These are phyloP conservation scores for Thamnophis elegans DNA, from an alignment of 2,797 vertebrate species.

Conservation along the genomic window DNA sequence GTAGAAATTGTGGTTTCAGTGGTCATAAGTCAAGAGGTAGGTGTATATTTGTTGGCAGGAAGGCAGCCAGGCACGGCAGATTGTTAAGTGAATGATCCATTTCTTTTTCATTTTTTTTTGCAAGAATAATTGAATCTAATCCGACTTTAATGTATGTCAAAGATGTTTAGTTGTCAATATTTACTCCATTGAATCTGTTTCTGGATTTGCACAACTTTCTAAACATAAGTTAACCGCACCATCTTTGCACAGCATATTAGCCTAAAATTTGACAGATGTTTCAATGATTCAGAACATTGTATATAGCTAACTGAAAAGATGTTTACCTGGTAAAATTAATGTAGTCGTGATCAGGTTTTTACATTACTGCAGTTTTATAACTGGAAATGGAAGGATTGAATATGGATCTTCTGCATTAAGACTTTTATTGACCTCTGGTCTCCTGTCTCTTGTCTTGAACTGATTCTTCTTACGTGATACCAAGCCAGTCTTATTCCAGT, in stretches of 20 bases:
- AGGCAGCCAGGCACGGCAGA: not conserved
- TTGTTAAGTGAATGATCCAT: not conserved
- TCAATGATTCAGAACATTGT: not conserved
- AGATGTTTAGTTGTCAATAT: not conserved
- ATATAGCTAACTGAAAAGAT: not conserved
- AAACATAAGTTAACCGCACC: not conserved
- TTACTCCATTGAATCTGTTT: not conserved
- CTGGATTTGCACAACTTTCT: not conserved
- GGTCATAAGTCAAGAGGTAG: not conserved
- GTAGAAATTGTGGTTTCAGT: not conserved
- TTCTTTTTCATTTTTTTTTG: not conserved
- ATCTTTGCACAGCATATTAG: not conserved
- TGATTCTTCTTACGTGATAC: not conserved
- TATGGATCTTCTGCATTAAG: not conserved
- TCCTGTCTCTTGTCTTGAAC: not conserved
- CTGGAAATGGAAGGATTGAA: not conserved
- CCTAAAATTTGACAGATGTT: not conserved
- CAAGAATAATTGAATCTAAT: not conserved
- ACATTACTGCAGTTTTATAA: not conserved
- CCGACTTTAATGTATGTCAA: not conserved
- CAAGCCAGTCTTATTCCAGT: not conserved
- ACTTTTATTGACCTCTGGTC: not conserved
- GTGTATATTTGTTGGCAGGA: slow-evolving; percentile 22
- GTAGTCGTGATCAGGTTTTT: not conserved
- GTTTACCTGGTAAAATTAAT: not conserved